Base-by-base conservation (phyloP, 2,888 invertebrate genomes). In the Dicycla oo region DNA sequence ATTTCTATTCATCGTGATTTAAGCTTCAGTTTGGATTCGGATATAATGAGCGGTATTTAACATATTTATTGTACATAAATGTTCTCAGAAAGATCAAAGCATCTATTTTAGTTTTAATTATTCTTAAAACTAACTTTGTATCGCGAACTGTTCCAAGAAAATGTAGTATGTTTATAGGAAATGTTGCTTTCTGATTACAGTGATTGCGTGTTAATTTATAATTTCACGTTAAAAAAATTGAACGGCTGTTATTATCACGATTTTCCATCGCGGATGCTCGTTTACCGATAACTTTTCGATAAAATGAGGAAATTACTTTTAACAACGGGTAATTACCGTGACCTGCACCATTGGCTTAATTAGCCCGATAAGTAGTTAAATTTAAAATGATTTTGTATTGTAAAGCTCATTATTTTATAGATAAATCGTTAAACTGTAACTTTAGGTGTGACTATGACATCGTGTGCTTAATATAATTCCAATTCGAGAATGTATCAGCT, bases 231-330 rank as follows among this genome's bases (percentile, higher is more conserved):
- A 26, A 20, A 80, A 73, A 66, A 56, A 56, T 26, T 43, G 34
- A 58, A 64, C 43, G 49, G 54, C 47, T 49, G 56, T 7, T 54
- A 68, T 63, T 73, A 78, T 74, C 73, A 63, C 30, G 57, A 79
- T 72, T 75, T 83, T 66, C 71, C 54, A 69, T 69, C 61, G 73
- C 54, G 61, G 60, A 67, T 76, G 58, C 65, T 72, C 75, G 69
- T 69, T 71, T 74, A 43, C 20, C 23, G 64, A 73, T 81, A 76
- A 81, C 38, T 84, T 75, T 63, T 63, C 69, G 60, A 69, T 79
- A 61, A 62, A 83, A 73, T 57, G 66, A 70, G 74, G 66, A 84
- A 74, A 84, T 84, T 74, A 77, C 76, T 77, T 84, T 83, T 80
- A 71, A 84, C 69, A 65, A 63, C 76, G 13, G 58, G 63, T 51